phyloP scores from a whole-genome alignment of 2,797 vertebrate species.

The Enteromius fasciolatus region DNA sequence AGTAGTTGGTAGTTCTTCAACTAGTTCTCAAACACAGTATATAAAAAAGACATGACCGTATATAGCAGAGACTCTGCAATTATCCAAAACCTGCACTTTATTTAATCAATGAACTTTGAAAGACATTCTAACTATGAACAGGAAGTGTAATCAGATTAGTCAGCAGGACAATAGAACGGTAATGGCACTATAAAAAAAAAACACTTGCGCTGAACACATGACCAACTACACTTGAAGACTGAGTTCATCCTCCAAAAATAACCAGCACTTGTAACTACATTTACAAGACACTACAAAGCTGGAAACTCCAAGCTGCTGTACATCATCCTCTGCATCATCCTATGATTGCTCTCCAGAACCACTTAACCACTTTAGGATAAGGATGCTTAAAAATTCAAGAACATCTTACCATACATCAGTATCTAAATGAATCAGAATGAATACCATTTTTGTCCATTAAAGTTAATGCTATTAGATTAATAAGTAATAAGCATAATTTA shows the following conservation, averaged over 20 bases:
- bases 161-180: background rate
- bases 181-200: background rate
- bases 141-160: background rate
- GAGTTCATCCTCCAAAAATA: constrained; percentile 34
- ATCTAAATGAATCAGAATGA: background rate
- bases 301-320: background rate
- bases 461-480: background rate
- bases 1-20: background rate
- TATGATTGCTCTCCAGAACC: background rate
- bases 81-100: background rate
- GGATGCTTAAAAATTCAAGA: background rate
- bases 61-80: background rate
- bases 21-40: background rate
- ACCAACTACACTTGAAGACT: background rate
- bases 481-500: background rate
- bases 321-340: background rate
- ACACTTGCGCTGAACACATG: background rate
- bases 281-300: constrained; percentile 4
- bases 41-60: background rate
- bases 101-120: background rate
- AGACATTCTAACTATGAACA: background rate
- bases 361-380: background rate
- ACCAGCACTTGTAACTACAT: constrained; percentile 9
- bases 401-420: background rate
- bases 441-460: background rate